Evolutionary conservation across 2,797 vertebrate genomes (phyloP).

Genomic region (Peromyscus nudipes): DNA sequence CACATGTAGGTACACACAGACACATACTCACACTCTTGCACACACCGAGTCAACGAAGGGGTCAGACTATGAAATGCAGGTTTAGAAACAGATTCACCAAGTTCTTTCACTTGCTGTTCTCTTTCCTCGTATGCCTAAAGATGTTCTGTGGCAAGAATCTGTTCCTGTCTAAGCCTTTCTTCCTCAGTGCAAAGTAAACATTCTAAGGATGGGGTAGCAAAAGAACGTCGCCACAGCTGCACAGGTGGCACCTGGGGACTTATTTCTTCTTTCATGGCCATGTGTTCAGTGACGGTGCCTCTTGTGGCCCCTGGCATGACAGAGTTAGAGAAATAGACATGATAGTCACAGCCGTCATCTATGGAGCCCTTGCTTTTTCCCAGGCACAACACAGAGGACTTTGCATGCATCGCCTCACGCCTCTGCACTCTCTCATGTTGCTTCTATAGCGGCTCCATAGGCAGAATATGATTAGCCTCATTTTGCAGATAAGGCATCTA

Average conservation of each 20-base stretch:
- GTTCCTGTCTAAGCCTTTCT: background rate
- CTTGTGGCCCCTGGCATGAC: background rate
- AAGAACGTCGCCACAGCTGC: background rate
- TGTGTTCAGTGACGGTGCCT: background rate
- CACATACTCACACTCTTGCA: background rate
- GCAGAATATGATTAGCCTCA: background rate
- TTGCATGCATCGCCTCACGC: background rate
- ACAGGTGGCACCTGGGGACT: background rate
- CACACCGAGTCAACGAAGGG: background rate
- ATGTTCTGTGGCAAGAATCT: background rate
- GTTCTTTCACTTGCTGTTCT: background rate
- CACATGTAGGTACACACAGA: no score
- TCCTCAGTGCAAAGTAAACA: slow-evolving; percentile 52
- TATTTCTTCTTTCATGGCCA: background rate
- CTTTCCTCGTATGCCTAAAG: background rate
- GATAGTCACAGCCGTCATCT: background rate
- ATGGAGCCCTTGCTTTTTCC: slow-evolving; percentile 4
- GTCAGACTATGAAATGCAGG: background rate
- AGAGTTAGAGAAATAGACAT: background rate
- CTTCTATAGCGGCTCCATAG: background rate
- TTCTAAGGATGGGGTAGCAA: slow-evolving; percentile 9
- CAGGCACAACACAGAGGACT: background rate
- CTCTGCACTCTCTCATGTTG: background rate
- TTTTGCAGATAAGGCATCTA: slow-evolving; percentile 20
- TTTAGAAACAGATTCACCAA: background rate